phyloP scores from a whole-genome alignment of 1,140 invertebrate species.

The Aphis gossypii region DNA sequence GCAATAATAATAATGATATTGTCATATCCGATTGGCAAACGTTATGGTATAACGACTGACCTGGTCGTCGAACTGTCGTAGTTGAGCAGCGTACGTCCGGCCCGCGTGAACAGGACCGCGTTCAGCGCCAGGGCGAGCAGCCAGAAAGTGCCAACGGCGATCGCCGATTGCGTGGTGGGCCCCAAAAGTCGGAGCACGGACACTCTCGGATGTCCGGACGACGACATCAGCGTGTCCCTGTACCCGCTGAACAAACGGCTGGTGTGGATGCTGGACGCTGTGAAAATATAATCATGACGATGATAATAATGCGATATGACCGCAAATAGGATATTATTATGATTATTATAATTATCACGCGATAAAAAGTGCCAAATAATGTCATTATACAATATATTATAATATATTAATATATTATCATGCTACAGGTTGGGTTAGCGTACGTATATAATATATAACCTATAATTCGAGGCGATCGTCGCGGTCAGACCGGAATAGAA shows the following conservation, averaged over 20 bases:
- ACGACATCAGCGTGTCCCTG: conserved; percentile 63
- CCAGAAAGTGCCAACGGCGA: conserved; percentile 67
- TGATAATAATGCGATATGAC: too few species aligned
- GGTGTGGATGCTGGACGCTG: conserved; percentile 66
- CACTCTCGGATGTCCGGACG: conserved; percentile 61
- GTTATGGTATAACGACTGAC: background rate
- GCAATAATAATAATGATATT: too few species aligned
- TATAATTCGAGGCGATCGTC: too few species aligned
- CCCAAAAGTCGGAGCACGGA: conserved; percentile 65
- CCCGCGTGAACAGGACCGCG: conserved; percentile 54
- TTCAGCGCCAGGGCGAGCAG: conserved; percentile 63
- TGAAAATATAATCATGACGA: background rate
- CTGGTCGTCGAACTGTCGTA: background rate
- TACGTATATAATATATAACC: too few species aligned
- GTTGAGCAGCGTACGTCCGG: conserved; percentile 15
- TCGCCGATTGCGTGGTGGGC: conserved; percentile 63
- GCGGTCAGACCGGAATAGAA: background rate
- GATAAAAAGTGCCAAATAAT: too few species aligned
- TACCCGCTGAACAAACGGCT: conserved; percentile 65
- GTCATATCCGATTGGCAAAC: too few species aligned
- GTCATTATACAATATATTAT: too few species aligned
- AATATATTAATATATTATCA: background rate
- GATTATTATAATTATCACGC: too few species aligned
- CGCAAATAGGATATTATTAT: too few species aligned
- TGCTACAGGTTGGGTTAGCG: background rate